A percentile compares a stretch with the other conserved stretches of the same genome.
phyloP scores from a whole-genome alignment of 2,113 vertebrate genomes.

The Pangasianodon hypophthalmus region DNA sequence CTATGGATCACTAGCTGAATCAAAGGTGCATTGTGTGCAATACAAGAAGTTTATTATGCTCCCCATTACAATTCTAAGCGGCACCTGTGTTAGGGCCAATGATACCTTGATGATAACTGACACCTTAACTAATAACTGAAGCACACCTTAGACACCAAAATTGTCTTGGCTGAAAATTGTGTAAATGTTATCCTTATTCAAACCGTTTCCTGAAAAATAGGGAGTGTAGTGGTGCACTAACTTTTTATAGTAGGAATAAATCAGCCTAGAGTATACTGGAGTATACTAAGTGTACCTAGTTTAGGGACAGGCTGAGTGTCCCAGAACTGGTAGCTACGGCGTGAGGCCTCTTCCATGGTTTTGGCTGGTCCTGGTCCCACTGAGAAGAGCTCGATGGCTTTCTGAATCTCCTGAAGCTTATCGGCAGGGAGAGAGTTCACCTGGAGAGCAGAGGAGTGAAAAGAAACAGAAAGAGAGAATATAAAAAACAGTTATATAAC shows the following conservation, averaged over 20 bases:
- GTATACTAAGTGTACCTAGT: constrained; percentile 75
- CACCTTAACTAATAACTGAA: neutral
- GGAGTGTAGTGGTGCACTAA: neutral
- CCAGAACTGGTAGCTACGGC: constrained; percentile 99
- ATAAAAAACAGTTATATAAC: neutral
- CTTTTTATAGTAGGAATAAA: neutral
- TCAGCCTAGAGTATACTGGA: neutral
- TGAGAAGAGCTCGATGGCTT: constrained; percentile 96
- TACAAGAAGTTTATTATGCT: too few relatives aligned
- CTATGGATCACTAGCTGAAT: neutral
- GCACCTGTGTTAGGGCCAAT: too few relatives aligned
- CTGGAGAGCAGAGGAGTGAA: constrained; percentile 62
- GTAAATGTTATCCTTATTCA: neutral
- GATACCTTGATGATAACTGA: too few relatives aligned
- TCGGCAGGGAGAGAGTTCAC: constrained; percentile 94
- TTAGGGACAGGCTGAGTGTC: constrained; percentile 98
- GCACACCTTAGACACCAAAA: neutral
- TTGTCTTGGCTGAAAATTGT: neutral
- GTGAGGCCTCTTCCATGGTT: constrained; percentile 97
- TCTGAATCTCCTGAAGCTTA: constrained; percentile 98
- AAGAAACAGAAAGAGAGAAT: neutral
- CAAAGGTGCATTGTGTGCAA: neutral
- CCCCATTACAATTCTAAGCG: too few relatives aligned
- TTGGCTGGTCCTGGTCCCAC: constrained; percentile 96
- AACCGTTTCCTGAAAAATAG: too few relatives aligned